Conservation (phyloP, 2,888 invertebrate genomes). For the Thereva unica region DNA sequence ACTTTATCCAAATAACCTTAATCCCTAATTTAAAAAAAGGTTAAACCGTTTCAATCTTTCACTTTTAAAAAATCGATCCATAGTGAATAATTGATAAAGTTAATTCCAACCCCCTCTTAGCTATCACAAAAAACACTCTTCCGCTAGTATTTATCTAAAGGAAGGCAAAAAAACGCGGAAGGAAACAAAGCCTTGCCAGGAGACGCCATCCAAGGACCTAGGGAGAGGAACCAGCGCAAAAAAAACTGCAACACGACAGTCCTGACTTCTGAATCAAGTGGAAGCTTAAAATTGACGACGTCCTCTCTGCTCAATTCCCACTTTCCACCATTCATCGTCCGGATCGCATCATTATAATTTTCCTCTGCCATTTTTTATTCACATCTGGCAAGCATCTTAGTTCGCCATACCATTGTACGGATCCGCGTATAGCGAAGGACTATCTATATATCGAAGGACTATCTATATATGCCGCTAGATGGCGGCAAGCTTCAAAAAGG, state of each 20-base stretch:
- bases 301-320: neutral
- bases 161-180: slow-evolving; percentile 21
- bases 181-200: slow-evolving; percentile 26
- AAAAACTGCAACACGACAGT: slow-evolving; percentile 17
- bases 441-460: too few species aligned
- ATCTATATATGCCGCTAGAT: too few species aligned
- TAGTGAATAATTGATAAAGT: slow-evolving; percentile 35
- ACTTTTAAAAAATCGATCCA: neutral
- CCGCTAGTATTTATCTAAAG: slow-evolving; percentile 26
- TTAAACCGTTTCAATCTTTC: too few species aligned
- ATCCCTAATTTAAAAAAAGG: too few species aligned
- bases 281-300: slow-evolving; percentile 11
- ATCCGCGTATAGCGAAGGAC: too few species aligned
- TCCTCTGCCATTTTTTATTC: slow-evolving; percentile 41
- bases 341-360: slow-evolving; percentile 43
- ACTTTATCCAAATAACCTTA: too few species aligned
- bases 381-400: slow-evolving; percentile 39
- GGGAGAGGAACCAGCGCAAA: neutral
- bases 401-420: neutral
- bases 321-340: slow-evolving; percentile 37
- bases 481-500: too few species aligned
- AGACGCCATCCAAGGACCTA: slow-evolving; percentile 14
- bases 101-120: slow-evolving; percentile 20
- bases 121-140: slow-evolving; percentile 11
- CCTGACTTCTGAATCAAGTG: neutral